phyloP scores from a whole-genome alignment of 2,113 vertebrate genomes.

The Corvus hawaiiensis region DNA sequence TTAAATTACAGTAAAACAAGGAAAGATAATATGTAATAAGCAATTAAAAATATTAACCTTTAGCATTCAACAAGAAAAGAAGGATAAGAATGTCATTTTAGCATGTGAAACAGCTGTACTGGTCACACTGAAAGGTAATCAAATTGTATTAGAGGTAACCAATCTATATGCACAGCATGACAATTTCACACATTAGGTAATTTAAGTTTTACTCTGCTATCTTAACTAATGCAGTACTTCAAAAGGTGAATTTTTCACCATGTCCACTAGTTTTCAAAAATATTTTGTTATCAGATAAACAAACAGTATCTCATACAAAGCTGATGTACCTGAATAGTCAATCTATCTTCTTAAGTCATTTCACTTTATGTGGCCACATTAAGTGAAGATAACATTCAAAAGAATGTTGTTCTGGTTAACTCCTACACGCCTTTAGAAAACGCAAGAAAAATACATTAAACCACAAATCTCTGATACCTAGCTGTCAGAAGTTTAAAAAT shows the following conservation, averaged over 20 bases:
- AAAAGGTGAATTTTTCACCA: background rate
- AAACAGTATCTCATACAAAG: background rate
- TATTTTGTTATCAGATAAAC: background rate
- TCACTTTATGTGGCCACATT: rapidly evolving
- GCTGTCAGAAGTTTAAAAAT: background rate
- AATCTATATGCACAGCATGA: background rate
- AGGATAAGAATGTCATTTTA: background rate
- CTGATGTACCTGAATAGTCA: background rate
- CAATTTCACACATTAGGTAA: background rate
- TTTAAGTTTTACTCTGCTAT: background rate
- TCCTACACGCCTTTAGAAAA: background rate
- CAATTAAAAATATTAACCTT: background rate
- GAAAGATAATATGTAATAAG: background rate
- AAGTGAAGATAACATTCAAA: background rate
- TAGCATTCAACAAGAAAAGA: background rate
- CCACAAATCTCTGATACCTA: background rate
- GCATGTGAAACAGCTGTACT: background rate
- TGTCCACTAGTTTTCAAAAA: background rate
- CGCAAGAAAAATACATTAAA: background rate
- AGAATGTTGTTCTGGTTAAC: background rate
- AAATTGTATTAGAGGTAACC: background rate
- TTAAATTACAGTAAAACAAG: background rate
- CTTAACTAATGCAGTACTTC: background rate
- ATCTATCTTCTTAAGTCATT: background rate
- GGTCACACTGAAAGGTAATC: background rate